Evolutionary conservation across 2,797 vertebrate genomes (phyloP).

Genomic region (Prionace glauca): DNA sequence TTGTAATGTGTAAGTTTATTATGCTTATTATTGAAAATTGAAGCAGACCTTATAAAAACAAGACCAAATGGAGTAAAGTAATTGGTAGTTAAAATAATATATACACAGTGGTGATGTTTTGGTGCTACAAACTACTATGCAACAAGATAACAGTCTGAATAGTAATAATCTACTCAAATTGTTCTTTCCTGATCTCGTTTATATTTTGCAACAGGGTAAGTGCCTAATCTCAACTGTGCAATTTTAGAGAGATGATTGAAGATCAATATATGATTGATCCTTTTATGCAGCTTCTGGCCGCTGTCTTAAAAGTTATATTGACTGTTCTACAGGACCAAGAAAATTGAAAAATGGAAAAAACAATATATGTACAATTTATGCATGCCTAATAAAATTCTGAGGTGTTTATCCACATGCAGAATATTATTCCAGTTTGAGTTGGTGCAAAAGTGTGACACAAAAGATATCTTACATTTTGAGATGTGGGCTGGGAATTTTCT

Average conservation of each 20-base stretch:
- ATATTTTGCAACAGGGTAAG: background rate
- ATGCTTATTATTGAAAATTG: background rate
- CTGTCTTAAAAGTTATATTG: background rate
- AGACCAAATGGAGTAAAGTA: background rate
- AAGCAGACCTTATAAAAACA: background rate
- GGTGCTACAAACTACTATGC: background rate
- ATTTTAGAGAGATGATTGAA: background rate
- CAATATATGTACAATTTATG: background rate
- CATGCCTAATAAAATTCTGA: background rate
- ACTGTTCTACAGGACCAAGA: background rate
- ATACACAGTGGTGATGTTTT: background rate
- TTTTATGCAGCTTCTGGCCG: background rate
- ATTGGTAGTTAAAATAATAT: background rate
- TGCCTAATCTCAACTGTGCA: background rate
- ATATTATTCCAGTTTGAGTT: background rate
- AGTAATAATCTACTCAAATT: background rate
- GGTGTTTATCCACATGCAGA: background rate
- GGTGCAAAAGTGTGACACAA: background rate
- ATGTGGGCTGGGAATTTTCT: too few relatives aligned
- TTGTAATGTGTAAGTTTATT: background rate
- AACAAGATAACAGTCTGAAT: background rate
- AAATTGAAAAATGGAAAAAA: background rate
- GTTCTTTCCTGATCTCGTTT: background rate
- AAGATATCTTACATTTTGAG: background rate
- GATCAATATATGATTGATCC: background rate